phyloP scores from a whole-genome alignment of 2,888 invertebrate genomes.

The Metacarcinus magister region DNA sequence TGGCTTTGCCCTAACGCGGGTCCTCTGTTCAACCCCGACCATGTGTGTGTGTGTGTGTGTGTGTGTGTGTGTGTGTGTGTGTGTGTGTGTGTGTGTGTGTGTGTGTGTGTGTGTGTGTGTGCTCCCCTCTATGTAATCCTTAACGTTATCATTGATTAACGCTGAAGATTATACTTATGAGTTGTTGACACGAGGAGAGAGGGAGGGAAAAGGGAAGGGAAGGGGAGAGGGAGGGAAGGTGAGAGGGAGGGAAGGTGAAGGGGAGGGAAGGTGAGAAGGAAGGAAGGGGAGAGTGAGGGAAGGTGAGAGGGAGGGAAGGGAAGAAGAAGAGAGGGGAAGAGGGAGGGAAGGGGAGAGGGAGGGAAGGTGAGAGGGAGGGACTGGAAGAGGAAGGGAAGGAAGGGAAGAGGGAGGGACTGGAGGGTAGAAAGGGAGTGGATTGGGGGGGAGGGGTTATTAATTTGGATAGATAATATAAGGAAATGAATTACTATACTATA shows the following conservation, averaged over 20 bases:
- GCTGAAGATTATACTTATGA: not conserved
- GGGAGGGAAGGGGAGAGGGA: not conserved
- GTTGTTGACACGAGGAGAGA: not conserved
- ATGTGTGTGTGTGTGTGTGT: no score
- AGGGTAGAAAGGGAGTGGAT: not conserved
- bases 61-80: not conserved
- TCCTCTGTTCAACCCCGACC: not conserved
- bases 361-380: not conserved
- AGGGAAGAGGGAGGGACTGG: not conserved
- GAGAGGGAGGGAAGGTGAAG: not conserved
- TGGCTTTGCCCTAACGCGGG: not conserved
- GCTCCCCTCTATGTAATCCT: not conserved
- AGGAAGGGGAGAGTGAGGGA: not conserved
- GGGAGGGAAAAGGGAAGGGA: not conserved
- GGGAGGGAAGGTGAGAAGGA: not conserved
- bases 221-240: not conserved
- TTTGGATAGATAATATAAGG: no score
- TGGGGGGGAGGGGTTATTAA: not conserved
- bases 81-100: constrained; percentile 51
- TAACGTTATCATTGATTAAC: not conserved
- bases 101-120: not conserved
- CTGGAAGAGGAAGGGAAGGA: not conserved
- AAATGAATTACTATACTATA: no score
- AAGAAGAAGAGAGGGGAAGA: not conserved
- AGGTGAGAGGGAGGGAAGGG: not conserved